These are phyloP conservation scores for Drosophila peninsularis DNA, from an alignment of 2,888 invertebrate genomes.

Conservation along the genomic window DNA sequence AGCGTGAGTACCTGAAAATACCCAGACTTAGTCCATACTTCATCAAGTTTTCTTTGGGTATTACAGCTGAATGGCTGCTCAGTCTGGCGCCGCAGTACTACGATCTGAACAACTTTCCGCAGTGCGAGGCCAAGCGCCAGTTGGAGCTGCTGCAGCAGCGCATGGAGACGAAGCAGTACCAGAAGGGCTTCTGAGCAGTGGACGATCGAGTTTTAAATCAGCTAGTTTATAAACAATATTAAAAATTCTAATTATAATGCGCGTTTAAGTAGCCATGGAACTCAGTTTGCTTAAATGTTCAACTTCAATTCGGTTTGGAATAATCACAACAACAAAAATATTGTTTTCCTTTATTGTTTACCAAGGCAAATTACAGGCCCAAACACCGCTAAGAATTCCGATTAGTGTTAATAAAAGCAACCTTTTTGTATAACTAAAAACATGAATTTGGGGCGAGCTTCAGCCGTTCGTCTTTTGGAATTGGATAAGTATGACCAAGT, in stretches of 20 bases:
- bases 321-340: slow-evolving; percentile 19
- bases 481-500: slow-evolving; percentile 86
- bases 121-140: slow-evolving; percentile 97
- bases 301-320: slow-evolving; percentile 21
- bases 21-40: fast-evolving
- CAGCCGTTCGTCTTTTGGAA: slow-evolving; percentile 86
- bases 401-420: slow-evolving; percentile 57
- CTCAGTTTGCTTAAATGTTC: slow-evolving; percentile 37
- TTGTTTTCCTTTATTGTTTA: slow-evolving; percentile 41
- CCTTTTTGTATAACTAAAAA: slow-evolving; percentile 57
- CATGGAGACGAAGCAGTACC: slow-evolving; percentile 93
- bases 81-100: slow-evolving; percentile 99
- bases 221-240: slow-evolving; percentile 36
- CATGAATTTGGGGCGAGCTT: slow-evolving; percentile 5
- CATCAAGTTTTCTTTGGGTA: slow-evolving; percentile 9
- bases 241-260: slow-evolving; percentile 19
- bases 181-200: slow-evolving; percentile 91
- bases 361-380: slow-evolving; percentile 30
- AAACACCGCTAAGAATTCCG: slow-evolving; percentile 59
- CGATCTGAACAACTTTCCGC: slow-evolving; percentile 98
- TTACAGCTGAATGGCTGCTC: slow-evolving; percentile 95
- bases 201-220: slow-evolving; percentile 35
- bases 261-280: slow-evolving; percentile 32
- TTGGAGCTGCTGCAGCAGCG: slow-evolving; percentile 94
- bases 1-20: slow-evolving; percentile 89